Conservation (phyloP, 2,888 invertebrate genomes). For the Timema podura region DNA sequence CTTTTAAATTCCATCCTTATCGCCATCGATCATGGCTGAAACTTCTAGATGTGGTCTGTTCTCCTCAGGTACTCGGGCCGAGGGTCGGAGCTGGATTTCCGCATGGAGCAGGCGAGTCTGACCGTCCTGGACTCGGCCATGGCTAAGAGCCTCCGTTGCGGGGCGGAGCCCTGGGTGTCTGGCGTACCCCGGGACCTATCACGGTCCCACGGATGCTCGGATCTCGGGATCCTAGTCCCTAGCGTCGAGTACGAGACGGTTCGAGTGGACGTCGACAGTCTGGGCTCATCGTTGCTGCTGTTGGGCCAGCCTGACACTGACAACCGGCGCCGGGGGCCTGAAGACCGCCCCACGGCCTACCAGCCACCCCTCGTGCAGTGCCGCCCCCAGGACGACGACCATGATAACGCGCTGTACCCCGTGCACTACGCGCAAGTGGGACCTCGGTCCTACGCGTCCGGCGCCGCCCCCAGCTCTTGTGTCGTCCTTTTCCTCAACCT, state of each 20-base stretch:
- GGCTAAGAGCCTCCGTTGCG: slow-evolving; percentile 44
- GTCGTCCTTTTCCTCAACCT: no score
- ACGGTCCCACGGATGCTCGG: slow-evolving; percentile 49
- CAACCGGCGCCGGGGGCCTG: slow-evolving; percentile 39
- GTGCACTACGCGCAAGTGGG: slow-evolving; percentile 24
- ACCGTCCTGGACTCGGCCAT: slow-evolving; percentile 47
- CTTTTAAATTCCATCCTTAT: no score
- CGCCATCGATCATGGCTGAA: no score
- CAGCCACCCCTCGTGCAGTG: slow-evolving; percentile 51
- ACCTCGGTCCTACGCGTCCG: slow-evolving; percentile 13
- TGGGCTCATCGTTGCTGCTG: slow-evolving; percentile 46
- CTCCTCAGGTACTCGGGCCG: slow-evolving; percentile 35
- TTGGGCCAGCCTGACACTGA: slow-evolving; percentile 50
- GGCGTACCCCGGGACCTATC: slow-evolving; percentile 52
- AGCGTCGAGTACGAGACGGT: slow-evolving; percentile 51
- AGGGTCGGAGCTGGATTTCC: slow-evolving; percentile 50
- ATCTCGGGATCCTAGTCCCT: slow-evolving; percentile 51
- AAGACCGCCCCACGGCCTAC: slow-evolving; percentile 51
- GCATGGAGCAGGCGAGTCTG: slow-evolving; percentile 48
- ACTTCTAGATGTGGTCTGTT: no score
- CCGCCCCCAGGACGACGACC: slow-evolving; percentile 25
- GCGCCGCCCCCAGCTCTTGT: not conserved
- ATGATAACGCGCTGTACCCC: slow-evolving; percentile 24
- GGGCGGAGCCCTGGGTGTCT: slow-evolving; percentile 46
- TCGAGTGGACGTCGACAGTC: slow-evolving; percentile 48